Evolutionary conservation across 2,888 invertebrate genomes (phyloP), one percentile per base, ranked within the genome.

Genomic region (Lasioglossum marginatum): DNA sequence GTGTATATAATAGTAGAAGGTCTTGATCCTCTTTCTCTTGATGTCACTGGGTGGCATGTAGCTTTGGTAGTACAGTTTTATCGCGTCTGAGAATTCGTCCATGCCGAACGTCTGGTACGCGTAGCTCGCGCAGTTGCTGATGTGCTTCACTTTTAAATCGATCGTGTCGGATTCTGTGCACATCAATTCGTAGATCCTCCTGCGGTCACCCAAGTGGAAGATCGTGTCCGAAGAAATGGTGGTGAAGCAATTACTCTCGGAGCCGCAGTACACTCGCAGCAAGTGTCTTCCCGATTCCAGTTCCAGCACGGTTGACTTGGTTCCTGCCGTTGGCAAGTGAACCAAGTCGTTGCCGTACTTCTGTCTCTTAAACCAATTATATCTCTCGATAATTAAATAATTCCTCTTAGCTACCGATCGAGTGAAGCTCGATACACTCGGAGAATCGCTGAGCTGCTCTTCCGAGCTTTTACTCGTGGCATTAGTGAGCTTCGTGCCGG

Each of bases 221-320:
- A 84, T 27, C 6, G 91, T 91, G 78, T 93, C 90, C 0, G 93
- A 93, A 1, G 90, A 86, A 10, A 93, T 81, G 0, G 87, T 84
- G 0, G 88, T 60, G 48, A 77, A 82, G 34, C 90, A 91, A 10
- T 74, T 52, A 6, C 60, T 81, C 14, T 89, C 86, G 0, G 87
- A 88, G 40, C 83, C 86, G 71, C 89, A 85, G 19, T 89, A 89
- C 16, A 93, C 76, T 31, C 87, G 88, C 31, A 92, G 79, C 31
- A 93, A 81, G 66, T 92, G 91, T 71, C 93, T 83, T 31, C 93
- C 93, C n/a, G 89, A 77, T 52, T 85, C 79, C 23, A 93, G 16
- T 73, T 92, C 89, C 66, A 93, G n/a, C n/a, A 92, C 86, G 3
- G 81, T 88, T 1, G 93, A 87, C 43, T 80, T 92, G 0, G 82